Evolutionary conservation across 2,888 invertebrate species (phyloP), one percentile per base, ranked within the genome.

Genomic region (Pandemis heparana): DNA sequence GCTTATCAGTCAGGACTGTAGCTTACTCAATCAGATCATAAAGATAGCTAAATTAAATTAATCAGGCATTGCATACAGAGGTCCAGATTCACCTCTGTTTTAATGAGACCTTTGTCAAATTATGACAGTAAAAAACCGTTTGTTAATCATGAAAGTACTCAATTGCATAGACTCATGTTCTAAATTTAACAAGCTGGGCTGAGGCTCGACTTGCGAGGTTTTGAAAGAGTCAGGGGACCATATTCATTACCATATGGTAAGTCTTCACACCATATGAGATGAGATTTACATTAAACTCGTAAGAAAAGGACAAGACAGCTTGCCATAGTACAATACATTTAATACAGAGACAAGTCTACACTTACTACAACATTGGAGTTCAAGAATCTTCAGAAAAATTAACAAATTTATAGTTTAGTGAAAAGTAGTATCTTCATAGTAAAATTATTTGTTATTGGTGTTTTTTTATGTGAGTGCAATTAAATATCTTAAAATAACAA

Each of bases 401-500:
- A 0, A 4, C 8, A 16, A 18, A 16, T 9, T 6, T 16, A 51
- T 51, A 8, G 16, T 53, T 53, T 9, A 16, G 51, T 53, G 51
- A 53, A 53, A 18, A 18, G 8, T n/a, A n/a, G n/a, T n/a, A n/a
- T n/a, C n/a, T 48, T 48, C 14, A 5, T 43, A 43, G 12, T 0
- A 46, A 48, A n/a, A 48, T 48, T 48, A 14, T n/a, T 48, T n/a
- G 48, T 48, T 48, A 1, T 48, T 14, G 6, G 46, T 14, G n/a
- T 12, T 48, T 48, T 48, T 6, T 16, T 16, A 16, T 12, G 23
- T 23, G 23, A 9, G 12, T 18, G 4, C 3, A 10, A 9, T 12
- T 23, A 56, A 56, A 56, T 6, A 48, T 5, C 48, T 56, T 18
- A 63, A 53, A 63, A 51, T 65, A 66, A 41, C 62, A 84, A 96